Conservation (phyloP, 1,140 invertebrate species). For the Zophobas atratus region DNA sequence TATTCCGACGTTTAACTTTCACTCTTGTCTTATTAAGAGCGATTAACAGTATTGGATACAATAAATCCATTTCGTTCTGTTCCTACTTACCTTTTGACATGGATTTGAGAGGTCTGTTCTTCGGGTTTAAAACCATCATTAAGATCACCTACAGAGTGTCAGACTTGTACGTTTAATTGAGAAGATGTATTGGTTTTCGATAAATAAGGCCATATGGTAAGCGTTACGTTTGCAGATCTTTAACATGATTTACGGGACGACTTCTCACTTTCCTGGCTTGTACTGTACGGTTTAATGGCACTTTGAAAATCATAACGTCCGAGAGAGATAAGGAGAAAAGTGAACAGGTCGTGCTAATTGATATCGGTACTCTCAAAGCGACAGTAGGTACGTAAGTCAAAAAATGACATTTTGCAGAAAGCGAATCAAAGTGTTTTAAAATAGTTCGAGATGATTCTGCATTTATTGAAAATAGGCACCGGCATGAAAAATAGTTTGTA, state of each 20-base stretch:
- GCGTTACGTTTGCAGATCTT: conserved; percentile 49
- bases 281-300: conserved; percentile 27
- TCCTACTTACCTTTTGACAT: conserved; percentile 38
- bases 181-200: conserved; percentile 53
- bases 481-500: no score
- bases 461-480: no score
- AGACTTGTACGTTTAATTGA: conserved; percentile 50
- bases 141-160: conserved; percentile 26
- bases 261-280: conserved; percentile 35
- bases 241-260: conserved; percentile 32
- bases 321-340: not conserved
- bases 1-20: conserved; percentile 41
- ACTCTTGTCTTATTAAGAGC: conserved; percentile 48
- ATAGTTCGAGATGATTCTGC: no score
- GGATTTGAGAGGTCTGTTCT: conserved; percentile 24
- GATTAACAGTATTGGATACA: conserved; percentile 43
- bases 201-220: conserved; percentile 57
- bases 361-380: no score
- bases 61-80: conserved; percentile 31
- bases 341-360: no score
- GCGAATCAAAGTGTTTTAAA: not conserved
- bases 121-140: conserved; percentile 9
- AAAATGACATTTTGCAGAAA: not conserved
- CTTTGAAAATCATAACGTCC: conserved; percentile 20
- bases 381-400: no score